Evolutionary conservation across 1,140 invertebrate species (phyloP).

Genomic region (Heliothis virescens): DNA sequence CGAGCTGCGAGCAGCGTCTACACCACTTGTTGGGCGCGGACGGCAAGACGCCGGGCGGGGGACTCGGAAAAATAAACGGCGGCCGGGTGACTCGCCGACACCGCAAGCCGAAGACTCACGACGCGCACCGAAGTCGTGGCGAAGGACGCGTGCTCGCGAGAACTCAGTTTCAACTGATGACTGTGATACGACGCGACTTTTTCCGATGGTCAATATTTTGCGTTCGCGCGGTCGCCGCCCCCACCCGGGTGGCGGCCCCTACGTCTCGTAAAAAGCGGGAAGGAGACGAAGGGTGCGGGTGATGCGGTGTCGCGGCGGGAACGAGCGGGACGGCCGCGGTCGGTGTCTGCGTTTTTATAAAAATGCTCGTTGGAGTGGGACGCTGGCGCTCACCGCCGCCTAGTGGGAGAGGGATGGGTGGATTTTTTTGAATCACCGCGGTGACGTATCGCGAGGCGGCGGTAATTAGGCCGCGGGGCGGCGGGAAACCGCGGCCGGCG

Average conservation of each 20-base stretch:
- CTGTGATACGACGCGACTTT: conserved; percentile 86
- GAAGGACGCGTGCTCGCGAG: conserved; percentile 80
- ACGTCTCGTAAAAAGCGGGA: conserved; percentile 87
- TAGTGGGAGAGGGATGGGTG: conserved; percentile 77
- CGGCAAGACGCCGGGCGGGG: conserved; percentile 80
- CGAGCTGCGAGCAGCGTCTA: conserved; percentile 67
- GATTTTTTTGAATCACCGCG: conserved; percentile 83
- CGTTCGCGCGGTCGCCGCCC: conserved; percentile 84
- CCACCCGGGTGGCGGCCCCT: conserved; percentile 84
- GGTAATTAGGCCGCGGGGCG: conserved; percentile 85
- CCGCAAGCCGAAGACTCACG: conserved; percentile 84
- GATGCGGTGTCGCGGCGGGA: conserved; percentile 73
- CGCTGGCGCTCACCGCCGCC: conserved; percentile 56
- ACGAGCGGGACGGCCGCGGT: conserved; percentile 83
- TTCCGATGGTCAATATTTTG: conserved; percentile 87
- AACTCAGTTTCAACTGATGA: conserved; percentile 86
- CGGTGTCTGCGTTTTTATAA: conserved; percentile 86
- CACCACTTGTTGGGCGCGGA: conserved; percentile 84
- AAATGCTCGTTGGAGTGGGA: conserved; percentile 82
- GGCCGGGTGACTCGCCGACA: conserved; percentile 67
- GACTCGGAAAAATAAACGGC: conserved; percentile 78
- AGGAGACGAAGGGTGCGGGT: conserved; percentile 84
- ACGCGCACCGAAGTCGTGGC: conserved; percentile 78
- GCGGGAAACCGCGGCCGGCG: conserved; percentile 83
- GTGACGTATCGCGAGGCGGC: conserved; percentile 82